These are phyloP conservation scores for Azemiops feae DNA, from an alignment of 2,113 vertebrate species.

Conservation along the genomic window DNA sequence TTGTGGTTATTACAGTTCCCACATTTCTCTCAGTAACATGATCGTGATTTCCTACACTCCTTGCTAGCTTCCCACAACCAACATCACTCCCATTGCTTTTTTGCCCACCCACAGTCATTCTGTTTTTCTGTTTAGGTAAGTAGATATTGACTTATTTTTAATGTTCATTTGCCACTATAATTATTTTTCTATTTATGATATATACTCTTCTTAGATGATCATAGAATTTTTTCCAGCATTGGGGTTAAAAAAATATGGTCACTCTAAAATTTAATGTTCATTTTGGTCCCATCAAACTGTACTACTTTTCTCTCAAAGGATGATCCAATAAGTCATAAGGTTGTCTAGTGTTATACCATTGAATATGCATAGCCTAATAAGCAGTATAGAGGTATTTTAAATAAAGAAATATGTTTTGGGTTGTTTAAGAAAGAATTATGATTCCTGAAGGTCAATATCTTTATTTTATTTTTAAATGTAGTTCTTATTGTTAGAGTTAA, in stretches of 20 bases:
- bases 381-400: not conserved
- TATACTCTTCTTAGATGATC: not conserved
- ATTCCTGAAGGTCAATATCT: constrained; percentile 4
- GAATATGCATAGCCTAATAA: not conserved
- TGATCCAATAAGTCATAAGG: not conserved
- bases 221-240: not conserved
- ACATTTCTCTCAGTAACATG: not conserved
- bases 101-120: not conserved
- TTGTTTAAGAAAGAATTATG: not conserved
- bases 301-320: not conserved
- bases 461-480: not conserved
- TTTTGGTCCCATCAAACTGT: not conserved
- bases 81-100: not conserved
- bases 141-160: not conserved
- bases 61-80: not conserved
- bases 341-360: not conserved
- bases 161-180: not conserved
- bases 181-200: not conserved
- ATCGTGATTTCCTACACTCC: not conserved
- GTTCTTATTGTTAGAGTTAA: not conserved
- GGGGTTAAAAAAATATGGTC: not conserved
- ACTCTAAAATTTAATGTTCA: not conserved
- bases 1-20: not conserved
- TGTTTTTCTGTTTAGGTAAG: not conserved
- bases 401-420: not conserved